These are phyloP conservation scores for Teleogryllus oceanicus DNA, from an alignment of 2,888 invertebrate species.

Conservation along the genomic window DNA sequence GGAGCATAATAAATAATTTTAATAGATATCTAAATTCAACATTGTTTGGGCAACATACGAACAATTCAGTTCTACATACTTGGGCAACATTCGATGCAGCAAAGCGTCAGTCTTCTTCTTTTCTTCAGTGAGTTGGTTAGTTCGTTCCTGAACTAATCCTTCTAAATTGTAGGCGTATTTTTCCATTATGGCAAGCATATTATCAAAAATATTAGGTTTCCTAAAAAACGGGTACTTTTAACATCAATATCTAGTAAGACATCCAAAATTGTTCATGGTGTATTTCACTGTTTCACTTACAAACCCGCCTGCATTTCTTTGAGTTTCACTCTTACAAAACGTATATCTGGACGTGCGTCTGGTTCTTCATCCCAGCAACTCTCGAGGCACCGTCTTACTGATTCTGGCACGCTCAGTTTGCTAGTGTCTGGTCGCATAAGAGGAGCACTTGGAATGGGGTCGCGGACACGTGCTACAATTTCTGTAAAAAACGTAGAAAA, in stretches of 20 bases:
- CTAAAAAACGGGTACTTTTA: slow-evolving; percentile 45
- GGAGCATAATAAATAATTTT: too few relatives aligned
- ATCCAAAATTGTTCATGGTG: too few relatives aligned
- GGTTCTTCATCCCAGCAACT: slow-evolving; percentile 81
- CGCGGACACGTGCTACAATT: slow-evolving; percentile 48
- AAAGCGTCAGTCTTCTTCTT: slow-evolving; percentile 81
- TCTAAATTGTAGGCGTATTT: slow-evolving; percentile 85
- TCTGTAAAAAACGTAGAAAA: slow-evolving; percentile 43
- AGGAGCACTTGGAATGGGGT: slow-evolving; percentile 43
- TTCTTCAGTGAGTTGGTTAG: slow-evolving; percentile 74
- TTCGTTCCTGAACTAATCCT: slow-evolving; percentile 76
- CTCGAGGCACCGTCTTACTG: slow-evolving; percentile 68
- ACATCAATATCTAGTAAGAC: too few relatives aligned
- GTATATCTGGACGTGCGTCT: slow-evolving; percentile 72
- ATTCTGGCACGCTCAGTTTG: slow-evolving; percentile 66
- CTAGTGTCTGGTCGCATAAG: slow-evolving; percentile 64
- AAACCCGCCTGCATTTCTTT: slow-evolving; percentile 72
- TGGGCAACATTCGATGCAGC: slow-evolving; percentile 79
- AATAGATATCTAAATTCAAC: too few relatives aligned
- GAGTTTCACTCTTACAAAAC: slow-evolving; percentile 68
- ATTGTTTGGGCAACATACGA: too few relatives aligned
- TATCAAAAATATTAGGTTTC: slow-evolving; percentile 83
- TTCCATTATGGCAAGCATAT: slow-evolving; percentile 88
- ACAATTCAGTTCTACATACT: slow-evolving; percentile 51
- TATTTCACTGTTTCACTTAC: slow-evolving; percentile 44